Evolutionary conservation across 2,113 vertebrate genomes (phyloP), one percentile per base, ranked within the genome.

Genomic region (Macaca nemestrina): DNA sequence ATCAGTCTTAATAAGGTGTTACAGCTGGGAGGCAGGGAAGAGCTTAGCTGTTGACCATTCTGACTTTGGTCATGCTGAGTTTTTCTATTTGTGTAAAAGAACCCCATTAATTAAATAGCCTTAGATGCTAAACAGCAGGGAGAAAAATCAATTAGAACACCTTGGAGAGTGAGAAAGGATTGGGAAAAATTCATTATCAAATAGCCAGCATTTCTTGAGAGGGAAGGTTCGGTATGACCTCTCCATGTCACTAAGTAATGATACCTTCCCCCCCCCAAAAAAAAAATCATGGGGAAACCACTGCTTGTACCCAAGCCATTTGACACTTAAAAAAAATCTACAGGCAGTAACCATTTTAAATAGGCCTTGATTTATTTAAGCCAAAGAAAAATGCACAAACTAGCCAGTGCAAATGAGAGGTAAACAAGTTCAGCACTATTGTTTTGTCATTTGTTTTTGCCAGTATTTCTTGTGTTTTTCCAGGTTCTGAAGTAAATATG

Each of bases 71-170:
- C 95, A 76, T 97, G 95, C 94, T 93, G 95, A 94, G 93, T 86
- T 94, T 97, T 94, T 95, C 88, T 96, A 87, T 95, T 96, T 97
- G 78, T 90, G 70, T 94, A 83, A 97, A 88, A 96, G 79, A 95
- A 93, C 72, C 32, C 30, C 79, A 93, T 98, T 98, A 97, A 93
- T 98, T 88, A 98, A 96, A 93, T 78, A 93, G 40, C 70, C 97
- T 88, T 23, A 88, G 57, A 94, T 97, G 98, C 96, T 97, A 97
- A 93, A 98, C 95, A 95, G 90, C 85, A 90, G 18, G 50, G 75
- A 89, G 95, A 98, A 98, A 97, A 86, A 95, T 84, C 89, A 97
- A 11, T 98, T 96, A 97, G 90, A 94, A 97, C 83, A 96, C 50
- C 61, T 98, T 32, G 0, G 79, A 91, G 89, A 67, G 92, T 32